Percentiles rank a stretch among this genome's conserved stretches.
Conservation (phyloP, 2,113 vertebrate genomes). For the Silurus glanis region DNA sequence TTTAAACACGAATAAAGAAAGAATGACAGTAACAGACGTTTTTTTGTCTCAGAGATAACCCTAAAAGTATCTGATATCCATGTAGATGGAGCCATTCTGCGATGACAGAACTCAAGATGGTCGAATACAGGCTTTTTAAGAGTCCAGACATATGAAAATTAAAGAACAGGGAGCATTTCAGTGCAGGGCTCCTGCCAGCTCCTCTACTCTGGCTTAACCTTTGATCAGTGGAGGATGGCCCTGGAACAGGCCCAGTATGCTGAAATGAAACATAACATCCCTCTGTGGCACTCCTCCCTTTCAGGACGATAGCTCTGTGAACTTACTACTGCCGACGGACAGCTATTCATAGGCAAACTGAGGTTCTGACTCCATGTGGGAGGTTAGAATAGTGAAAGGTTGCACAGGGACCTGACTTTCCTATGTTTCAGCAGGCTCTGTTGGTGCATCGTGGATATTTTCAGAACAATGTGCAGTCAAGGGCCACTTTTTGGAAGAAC, state of each 20-base stretch:
- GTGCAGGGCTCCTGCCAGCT: conserved; percentile 71
- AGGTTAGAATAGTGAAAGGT: conserved; percentile 38
- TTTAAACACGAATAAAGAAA: not conserved
- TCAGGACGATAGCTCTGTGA: conserved; percentile 47
- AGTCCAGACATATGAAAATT: conserved; percentile 46
- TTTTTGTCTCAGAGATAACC: conserved; percentile 24
- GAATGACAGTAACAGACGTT: not conserved
- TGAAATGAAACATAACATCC: conserved; percentile 75
- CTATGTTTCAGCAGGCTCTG: conserved; percentile 21
- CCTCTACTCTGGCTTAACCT: conserved; percentile 69
- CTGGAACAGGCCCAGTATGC: conserved; percentile 76
- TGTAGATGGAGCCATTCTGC: not conserved
- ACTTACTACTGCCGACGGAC: conserved; percentile 38
- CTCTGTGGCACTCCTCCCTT: conserved; percentile 52
- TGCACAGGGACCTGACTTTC: conserved; percentile 32
- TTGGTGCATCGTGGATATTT: conserved; percentile 37
- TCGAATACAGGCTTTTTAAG: conserved; percentile 33
- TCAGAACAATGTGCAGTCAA: conserved; percentile 43
- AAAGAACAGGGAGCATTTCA: conserved; percentile 71
- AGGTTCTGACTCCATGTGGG: conserved; percentile 34
- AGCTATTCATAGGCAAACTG: conserved; percentile 44
- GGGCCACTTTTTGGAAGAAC: conserved; percentile 33
- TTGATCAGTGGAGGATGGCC: conserved; percentile 76
- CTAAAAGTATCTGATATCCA: conserved; percentile 22
- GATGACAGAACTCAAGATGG: conserved; percentile 18